Percentiles rank a stretch among this genome's conserved stretches.
Evolutionary conservation across 2,113 vertebrate genomes (phyloP).

Genomic region (Cynopterus brachyotis): DNA sequence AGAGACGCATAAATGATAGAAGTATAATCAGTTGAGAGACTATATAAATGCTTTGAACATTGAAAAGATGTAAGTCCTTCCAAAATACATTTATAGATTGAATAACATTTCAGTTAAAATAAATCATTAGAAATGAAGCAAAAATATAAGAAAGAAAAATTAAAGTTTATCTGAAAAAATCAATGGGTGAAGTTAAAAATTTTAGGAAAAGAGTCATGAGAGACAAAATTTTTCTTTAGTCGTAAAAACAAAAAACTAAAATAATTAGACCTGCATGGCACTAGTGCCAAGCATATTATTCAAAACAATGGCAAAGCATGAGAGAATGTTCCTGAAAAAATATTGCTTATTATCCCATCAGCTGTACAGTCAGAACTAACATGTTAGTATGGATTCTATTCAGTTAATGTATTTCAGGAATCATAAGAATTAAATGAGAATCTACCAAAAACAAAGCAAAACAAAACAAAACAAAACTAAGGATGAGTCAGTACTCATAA

Average conservation of each 20-base stretch:
- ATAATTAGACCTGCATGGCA: neutral
- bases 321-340: neutral
- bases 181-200: neutral
- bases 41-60: neutral
- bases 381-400: neutral
- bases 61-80: neutral
- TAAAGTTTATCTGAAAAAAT: neutral
- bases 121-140: neutral
- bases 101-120: neutral
- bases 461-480: neutral
- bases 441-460: neutral
- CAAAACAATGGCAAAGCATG: neutral
- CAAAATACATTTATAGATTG: neutral
- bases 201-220: neutral
- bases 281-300: neutral
- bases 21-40: neutral
- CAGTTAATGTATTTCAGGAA: neutral
- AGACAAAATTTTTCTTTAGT: neutral
- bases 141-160: neutral
- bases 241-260: neutral
- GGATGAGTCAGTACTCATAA: neutral
- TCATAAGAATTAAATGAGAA: neutral
- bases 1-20: neutral
- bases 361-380: neutral
- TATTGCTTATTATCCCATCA: neutral